Base-by-base conservation (phyloP, 2,113 vertebrate genomes). In the Muntiacus muntjak region DNA sequence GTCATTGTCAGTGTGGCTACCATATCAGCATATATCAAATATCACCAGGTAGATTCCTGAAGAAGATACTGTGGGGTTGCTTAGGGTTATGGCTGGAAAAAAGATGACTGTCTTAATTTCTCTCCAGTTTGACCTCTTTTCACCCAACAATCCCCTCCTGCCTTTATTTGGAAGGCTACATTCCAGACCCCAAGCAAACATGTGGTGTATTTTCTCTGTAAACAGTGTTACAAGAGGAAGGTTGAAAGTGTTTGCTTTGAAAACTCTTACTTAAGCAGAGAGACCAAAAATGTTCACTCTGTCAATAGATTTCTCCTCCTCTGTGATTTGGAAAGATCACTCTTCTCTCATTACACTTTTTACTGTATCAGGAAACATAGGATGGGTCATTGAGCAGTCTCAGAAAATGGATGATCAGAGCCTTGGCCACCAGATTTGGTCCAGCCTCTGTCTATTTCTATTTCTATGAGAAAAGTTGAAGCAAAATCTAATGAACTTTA, bases 251-350 rank as follows among this genome's bases (percentile, higher is more conserved):
- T 62, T 58, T 96, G 87, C 43, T 64, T 58, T 97, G 78, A 50
- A 97, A 89, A 98, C 91, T 98, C 86, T 97, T 87, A 92, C 55
- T 81, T 96, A 87, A 86, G 79, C 58, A 84, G 47, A 85, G 78
- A 92, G 82, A 57, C 47, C 83, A 76, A 43, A 85, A 90, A 36
- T 11, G 93, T 87, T 96, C 83, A 79, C 36, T 84, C 52, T 95
- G 64, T 89, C 93, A 89, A 93, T 86, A 94, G 40, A n/a, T 60
- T 83, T 25, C 14, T 93, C 67, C n/a, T 87, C 74, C 43, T 94
- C 40, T 87, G n/a, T 82, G 85, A 81, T 76, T 54, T 91, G n/a
- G 91, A 40, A 92, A 28, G 7, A 36, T 78, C 67, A 23, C 30
- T 78, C 12, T 33, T 54, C 64, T 94, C 52, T 92, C 19, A 7